Conservation (phyloP, 2,888 invertebrate genomes). For the Gordius sp. region DNA sequence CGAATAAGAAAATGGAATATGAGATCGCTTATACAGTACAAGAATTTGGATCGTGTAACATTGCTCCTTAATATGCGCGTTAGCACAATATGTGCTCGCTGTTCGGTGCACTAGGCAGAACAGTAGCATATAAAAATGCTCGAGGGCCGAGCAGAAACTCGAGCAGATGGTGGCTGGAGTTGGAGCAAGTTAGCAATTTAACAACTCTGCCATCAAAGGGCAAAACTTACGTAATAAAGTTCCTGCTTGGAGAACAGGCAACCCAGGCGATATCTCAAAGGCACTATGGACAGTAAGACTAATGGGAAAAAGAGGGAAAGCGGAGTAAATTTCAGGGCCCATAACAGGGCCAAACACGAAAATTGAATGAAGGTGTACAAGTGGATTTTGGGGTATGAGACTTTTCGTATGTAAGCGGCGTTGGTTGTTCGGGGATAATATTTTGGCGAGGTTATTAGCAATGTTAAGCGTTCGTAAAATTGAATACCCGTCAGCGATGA, state of each 20-base stretch:
- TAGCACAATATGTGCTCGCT: no score
- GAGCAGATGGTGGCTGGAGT: no score
- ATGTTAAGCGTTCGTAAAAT: constrained; percentile 10
- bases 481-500: constrained; percentile 20
- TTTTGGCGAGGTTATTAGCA: constrained; percentile 4
- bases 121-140: no score
- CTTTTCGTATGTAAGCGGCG: neutral
- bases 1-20: no score
- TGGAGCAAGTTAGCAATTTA: no score
- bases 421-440: neutral
- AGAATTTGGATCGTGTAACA: no score
- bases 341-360: constrained; percentile 3
- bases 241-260: neutral
- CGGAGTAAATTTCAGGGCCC: constrained; percentile 6
- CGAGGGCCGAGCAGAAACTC: no score
- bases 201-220: no score
- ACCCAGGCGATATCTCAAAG: neutral
- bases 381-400: constrained; percentile 1
- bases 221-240: constrained; percentile 8
- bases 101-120: no score
- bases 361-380: constrained; percentile 7
- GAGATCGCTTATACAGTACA: no score
- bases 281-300: neutral
- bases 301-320: constrained; percentile 4
- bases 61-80: no score